These are phyloP conservation scores for Trissoscelio sp. DNA, from an alignment of 2,888 invertebrate genomes.

Conservation along the genomic window DNA sequence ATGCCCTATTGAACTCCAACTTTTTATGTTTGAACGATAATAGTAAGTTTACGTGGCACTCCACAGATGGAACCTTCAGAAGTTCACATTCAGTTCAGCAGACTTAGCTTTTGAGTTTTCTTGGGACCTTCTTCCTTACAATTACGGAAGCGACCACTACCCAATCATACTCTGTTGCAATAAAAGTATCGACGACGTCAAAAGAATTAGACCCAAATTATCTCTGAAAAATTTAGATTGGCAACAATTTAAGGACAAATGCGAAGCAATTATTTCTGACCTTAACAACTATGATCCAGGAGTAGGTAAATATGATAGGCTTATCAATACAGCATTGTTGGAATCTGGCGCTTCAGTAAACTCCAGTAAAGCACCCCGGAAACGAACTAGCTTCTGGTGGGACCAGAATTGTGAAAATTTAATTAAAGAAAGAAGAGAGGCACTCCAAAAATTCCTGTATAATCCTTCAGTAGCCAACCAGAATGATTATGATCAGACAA, in stretches of 20 bases:
- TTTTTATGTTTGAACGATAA: conserved; percentile 14
- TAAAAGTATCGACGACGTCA: neutral
- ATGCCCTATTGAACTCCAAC: neutral
- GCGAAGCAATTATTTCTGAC: neutral
- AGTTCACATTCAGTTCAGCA: neutral
- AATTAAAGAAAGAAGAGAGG: conserved; percentile 13
- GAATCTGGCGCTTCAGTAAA: neutral
- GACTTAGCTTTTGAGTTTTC: conserved; percentile 6
- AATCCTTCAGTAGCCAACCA: neutral
- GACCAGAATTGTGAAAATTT: conserved; percentile 21
- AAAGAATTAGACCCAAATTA: neutral
- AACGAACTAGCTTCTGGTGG: conserved; percentile 32
- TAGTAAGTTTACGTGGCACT: neutral
- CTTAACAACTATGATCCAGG: no score
- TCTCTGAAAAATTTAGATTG: neutral
- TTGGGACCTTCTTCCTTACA: no score
- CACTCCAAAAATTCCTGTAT: neutral
- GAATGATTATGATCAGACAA: conserved; percentile 9
- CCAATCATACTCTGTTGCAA: neutral
- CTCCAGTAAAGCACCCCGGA: neutral
- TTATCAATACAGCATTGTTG: neutral
- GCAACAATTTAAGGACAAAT: neutral
- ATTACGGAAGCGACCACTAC: conserved; percentile 19
- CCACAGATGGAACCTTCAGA: neutral
- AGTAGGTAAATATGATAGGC: neutral